Base-by-base conservation (phyloP, 2,888 invertebrate species). In the Amiota mariae region DNA sequence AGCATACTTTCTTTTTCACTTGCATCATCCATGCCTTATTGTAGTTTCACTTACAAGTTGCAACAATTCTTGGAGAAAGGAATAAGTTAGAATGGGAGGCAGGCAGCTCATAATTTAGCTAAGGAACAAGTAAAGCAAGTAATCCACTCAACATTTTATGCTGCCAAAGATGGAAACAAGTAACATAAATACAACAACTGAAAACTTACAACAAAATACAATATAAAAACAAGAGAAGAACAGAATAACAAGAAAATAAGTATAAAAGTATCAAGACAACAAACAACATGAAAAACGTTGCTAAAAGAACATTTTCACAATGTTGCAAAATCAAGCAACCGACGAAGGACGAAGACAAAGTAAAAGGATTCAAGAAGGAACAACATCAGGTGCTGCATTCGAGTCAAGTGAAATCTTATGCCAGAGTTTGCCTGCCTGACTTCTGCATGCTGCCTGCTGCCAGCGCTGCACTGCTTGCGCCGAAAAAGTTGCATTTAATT, bases 401-500 rank as follows among this genome's bases (percentile, higher is more conserved):
- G 36, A 36, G 20, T 59, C 59, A 51, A n/a, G 59, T 36, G 20
- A 59, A 59, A 59, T 59, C 59, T 59, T 59, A 20, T 59, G 59
- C 77, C 82, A 77, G 80, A 48, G n/a, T 54, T 54, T 54, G 54
- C 20, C 66, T 59, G 72, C 77, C 24, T 24, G 24, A 1, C 24
- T 24, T 1, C 24, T n/a, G n/a, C n/a, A n/a, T n/a, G n/a, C 24
- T 24, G 46, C 75, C 81, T 36, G 36, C 36, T n/a, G n/a, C n/a
- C n/a, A n/a, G n/a, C n/a, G n/a, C 36, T 36, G 36, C 4, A 6
- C 36, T 36, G 36, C 6, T 36, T 80, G 18, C 47, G 48, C 24
- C 24, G 64, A 64, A 64, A 64, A 82, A 82, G 82, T 80, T 85
- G 84, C 85, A 85, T 85, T 85, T 85, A 87, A 85, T 87, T 87